Evolutionary conservation across 2,888 invertebrate species (phyloP).

Genomic region (Sthenelais limicola): DNA sequence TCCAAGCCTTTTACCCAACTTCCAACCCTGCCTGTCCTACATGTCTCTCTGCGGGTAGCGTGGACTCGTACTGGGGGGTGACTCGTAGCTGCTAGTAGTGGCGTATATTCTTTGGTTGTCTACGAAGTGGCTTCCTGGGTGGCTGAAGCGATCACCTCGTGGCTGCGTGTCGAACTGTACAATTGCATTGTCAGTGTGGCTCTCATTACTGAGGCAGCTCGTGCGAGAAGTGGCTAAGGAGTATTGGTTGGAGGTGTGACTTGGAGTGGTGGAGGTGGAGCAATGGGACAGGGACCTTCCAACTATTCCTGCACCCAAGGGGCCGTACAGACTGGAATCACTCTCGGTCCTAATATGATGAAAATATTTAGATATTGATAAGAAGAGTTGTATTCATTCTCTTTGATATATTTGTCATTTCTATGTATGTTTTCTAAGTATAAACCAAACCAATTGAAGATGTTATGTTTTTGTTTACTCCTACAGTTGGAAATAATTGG

Average conservation of each 20-base stretch:
- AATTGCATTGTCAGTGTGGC: too few relatives aligned
- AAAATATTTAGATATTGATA: neutral
- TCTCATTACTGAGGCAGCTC: too few relatives aligned
- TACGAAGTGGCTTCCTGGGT: neutral
- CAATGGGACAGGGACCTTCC: neutral
- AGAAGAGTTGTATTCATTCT: neutral
- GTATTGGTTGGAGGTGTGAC: too few relatives aligned
- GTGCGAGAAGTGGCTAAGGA: too few relatives aligned
- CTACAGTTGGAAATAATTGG: too few relatives aligned
- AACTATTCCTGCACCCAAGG: neutral
- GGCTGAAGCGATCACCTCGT: neutral
- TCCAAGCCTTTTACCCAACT: conserved; percentile 26
- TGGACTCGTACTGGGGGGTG: too few relatives aligned
- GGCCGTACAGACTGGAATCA: conserved; percentile 16
- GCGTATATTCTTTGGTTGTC: neutral
- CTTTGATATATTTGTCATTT: neutral
- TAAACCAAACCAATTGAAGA: neutral
- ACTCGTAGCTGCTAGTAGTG: neutral
- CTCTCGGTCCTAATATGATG: conserved; percentile 13
- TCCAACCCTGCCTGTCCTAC: conserved; percentile 39
- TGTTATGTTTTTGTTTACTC: neutral
- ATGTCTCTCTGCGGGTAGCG: neutral
- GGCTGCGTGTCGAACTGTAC: too few relatives aligned
- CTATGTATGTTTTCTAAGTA: neutral
- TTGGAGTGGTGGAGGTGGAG: neutral